Evolutionary conservation across 2,113 vertebrate genomes (phyloP), one percentile per base, ranked within the genome.

Genomic region (Myrmecophaga tridactyla): DNA sequence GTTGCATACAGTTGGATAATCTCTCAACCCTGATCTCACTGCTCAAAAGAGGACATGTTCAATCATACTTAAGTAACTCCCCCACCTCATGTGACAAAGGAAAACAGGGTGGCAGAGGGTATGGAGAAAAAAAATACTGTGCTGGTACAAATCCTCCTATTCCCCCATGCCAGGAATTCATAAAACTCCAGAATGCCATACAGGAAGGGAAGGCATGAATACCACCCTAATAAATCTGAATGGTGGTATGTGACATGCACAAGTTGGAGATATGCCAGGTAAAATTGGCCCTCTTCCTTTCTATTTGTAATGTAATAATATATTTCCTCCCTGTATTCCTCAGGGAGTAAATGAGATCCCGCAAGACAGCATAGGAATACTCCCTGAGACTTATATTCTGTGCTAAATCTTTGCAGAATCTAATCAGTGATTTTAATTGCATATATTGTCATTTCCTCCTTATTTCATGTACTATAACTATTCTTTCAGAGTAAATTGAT

Each of bases 401-500:
- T 90, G 27, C 53, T 90, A 70, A 82, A 15, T 83, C 25, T 78
- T 70, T 41, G 62, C 3, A 77, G 41, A 75, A 82, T 94, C n/a
- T 75, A 87, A 81, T 41, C 18, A 67, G 70, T 86, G 9, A 63
- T 92, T 80, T 93, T 41, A 84, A 65, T 80, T 62, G 20, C 14
- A 58, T 21, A 48, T 72, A 63, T 53, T 43, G 29, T 23, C 70
- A 39, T 39, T 83, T 17, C 56, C 46, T 90, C 27, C 86, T 65
- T 86, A 73, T 86, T 89, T 92, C 36, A 78, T 48, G 25, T 53
- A 63, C 5, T 58, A 0, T 36, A 63, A 81, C 46, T 77, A 14
- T 88, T 77, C 27, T 76, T 76, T 11, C 25, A 82, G n/a, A 88
- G 2, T 72, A 92, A 92, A 90, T 70, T 77, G 31, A 88, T 6